A percentile compares a stretch with the other conserved stretches of the same genome.
Evolutionary conservation across 2,888 invertebrate genomes (phyloP).

Genomic region (Acleris literana): DNA sequence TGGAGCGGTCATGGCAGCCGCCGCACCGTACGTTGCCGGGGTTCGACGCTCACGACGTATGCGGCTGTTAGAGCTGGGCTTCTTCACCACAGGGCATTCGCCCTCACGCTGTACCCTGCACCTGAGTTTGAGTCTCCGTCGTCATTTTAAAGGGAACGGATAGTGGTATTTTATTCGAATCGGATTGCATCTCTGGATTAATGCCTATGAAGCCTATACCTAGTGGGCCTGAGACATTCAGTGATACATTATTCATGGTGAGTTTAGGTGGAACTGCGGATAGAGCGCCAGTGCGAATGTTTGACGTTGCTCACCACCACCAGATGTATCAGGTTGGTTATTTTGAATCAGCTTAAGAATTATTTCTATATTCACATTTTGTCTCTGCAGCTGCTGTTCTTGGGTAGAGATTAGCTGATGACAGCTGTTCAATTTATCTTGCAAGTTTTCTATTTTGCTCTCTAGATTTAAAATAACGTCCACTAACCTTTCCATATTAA

Average conservation of each 20-base stretch:
- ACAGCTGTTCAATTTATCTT: constrained; percentile 2
- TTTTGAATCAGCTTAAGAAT: background rate
- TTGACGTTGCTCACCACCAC: background rate
- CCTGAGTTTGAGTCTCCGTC: background rate
- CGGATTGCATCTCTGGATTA: background rate
- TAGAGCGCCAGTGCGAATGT: background rate
- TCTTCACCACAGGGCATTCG: background rate
- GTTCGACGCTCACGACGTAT: background rate
- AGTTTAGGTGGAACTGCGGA: background rate
- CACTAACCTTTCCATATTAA: constrained; percentile 5
- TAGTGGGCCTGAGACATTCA: background rate
- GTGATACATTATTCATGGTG: background rate
- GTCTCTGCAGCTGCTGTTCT: background rate
- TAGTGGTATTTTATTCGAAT: background rate
- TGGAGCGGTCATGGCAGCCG: background rate
- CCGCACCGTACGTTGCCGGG: background rate
- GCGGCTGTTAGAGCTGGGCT: background rate
- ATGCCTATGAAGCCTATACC: background rate
- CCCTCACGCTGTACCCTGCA: background rate
- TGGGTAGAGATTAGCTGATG: background rate
- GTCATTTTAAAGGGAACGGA: background rate
- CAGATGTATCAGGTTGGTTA: background rate
- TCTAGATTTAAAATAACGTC: constrained; percentile 1
- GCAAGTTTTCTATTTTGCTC: background rate
- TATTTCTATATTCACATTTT: background rate